Evolutionary conservation across 2,113 vertebrate genomes (phyloP).

Genomic region (Gadus macrocephalus): DNA sequence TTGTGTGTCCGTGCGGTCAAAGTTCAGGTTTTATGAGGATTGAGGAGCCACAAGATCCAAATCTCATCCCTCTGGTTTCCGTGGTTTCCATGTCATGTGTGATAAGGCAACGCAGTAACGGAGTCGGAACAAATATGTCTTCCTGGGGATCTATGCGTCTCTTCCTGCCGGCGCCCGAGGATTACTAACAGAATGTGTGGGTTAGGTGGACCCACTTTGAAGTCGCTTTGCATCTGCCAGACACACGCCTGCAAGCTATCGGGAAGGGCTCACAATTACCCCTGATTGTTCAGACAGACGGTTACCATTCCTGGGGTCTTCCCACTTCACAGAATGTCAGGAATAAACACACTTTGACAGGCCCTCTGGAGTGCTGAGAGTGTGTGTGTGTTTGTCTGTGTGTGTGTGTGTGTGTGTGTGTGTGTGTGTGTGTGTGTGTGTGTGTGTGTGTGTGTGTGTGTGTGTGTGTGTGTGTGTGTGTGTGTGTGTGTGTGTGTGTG

Average conservation of each 20-base stretch:
- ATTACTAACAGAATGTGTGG: conserved; percentile 30
- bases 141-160: conserved; percentile 12
- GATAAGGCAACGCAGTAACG: conserved; percentile 38
- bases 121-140: conserved; percentile 23
- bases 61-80: conserved; percentile 42
- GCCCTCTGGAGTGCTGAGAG: neutral
- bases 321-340: conserved; percentile 8
- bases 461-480: too few relatives aligned
- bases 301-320: conserved; percentile 28
- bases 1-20: conserved; percentile 45
- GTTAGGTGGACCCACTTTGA: conserved; percentile 24
- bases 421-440: too few relatives aligned
- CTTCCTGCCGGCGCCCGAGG: conserved; percentile 19
- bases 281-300: conserved; percentile 23
- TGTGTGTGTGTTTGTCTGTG: too few relatives aligned
- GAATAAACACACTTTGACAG: conserved; percentile 4
- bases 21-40: conserved; percentile 40
- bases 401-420: too few relatives aligned
- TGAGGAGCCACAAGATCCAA: conserved; percentile 1
- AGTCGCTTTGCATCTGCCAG: conserved; percentile 14
- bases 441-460: too few relatives aligned
- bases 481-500: too few relatives aligned
- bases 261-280: conserved; percentile 40
- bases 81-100: conserved; percentile 26
- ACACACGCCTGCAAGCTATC: conserved; percentile 17